Evolutionary conservation across 1,140 invertebrate species (phyloP).

Genomic region (Drosophila subpulchrella): DNA sequence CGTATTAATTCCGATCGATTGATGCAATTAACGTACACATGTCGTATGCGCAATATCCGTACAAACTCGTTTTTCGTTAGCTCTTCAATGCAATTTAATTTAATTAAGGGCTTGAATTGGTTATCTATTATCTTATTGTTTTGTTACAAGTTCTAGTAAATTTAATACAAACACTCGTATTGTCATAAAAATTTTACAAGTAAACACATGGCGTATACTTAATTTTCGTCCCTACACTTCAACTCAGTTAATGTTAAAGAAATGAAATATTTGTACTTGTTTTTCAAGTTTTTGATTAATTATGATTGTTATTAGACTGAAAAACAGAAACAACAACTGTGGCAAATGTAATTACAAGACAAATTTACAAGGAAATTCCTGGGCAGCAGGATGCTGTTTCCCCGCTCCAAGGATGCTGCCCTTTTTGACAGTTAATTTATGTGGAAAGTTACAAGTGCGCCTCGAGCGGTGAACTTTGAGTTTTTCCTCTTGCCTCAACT

Average conservation of each 20-base stretch:
- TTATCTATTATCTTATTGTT: background rate
- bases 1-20: slow-evolving; percentile 24
- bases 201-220: slow-evolving; percentile 9
- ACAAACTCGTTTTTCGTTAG: background rate
- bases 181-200: background rate
- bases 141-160: background rate
- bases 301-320: slow-evolving; percentile 62
- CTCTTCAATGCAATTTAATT: background rate
- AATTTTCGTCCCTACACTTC: slow-evolving; percentile 1
- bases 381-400: slow-evolving; percentile 35
- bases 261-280: slow-evolving; percentile 19
- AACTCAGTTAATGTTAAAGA: slow-evolving; percentile 18
- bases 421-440: slow-evolving; percentile 81
- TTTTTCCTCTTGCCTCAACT: slow-evolving; percentile 23
- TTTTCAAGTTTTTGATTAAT: slow-evolving; percentile 62
- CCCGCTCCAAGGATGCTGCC: slow-evolving; percentile 36
- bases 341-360: slow-evolving; percentile 74
- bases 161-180: background rate
- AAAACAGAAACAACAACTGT: slow-evolving; percentile 31
- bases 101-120: background rate
- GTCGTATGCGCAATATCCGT: slow-evolving; percentile 13
- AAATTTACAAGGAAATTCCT: slow-evolving; percentile 73
- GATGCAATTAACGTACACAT: slow-evolving; percentile 1
- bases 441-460: slow-evolving; percentile 79
- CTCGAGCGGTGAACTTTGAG: slow-evolving; percentile 64